Evolutionary conservation across 2,888 invertebrate genomes (phyloP).

Genomic region (Trachelus iudaicus): DNA sequence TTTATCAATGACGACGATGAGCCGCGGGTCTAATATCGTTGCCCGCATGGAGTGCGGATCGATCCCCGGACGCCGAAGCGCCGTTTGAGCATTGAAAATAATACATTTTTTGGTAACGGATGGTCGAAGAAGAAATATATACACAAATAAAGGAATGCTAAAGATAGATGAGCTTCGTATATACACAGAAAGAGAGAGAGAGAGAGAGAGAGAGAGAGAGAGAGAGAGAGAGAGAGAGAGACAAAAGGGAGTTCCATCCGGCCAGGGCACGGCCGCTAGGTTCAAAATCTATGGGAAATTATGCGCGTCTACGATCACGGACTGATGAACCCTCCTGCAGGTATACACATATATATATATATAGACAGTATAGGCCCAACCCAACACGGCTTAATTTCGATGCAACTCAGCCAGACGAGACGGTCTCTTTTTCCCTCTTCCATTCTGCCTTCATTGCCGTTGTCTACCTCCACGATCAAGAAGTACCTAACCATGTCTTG

Average conservation of each 20-base stretch:
- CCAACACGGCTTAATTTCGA: slow-evolving; percentile 15
- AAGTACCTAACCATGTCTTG: not conserved
- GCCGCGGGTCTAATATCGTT: slow-evolving; percentile 9
- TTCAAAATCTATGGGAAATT: not conserved
- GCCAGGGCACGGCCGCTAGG: not conserved
- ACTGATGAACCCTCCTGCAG: not conserved
- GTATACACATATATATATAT: not conserved
- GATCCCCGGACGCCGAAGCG: slow-evolving; percentile 3
- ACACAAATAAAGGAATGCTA: not conserved
- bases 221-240: not conserved
- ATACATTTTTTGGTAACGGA: not conserved
- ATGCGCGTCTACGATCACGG: not conserved
- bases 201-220: not conserved
- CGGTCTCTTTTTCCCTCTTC: slow-evolving; percentile 13
- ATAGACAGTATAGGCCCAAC: not conserved
- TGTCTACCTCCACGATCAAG: not conserved
- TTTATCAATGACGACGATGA: slow-evolving; percentile 25
- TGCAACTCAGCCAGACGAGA: slow-evolving; percentile 26
- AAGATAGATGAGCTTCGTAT: not conserved
- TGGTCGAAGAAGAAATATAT: not conserved
- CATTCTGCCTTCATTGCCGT: not conserved
- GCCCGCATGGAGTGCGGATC: slow-evolving; percentile 6
- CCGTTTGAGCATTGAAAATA: not conserved
- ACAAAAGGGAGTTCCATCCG: not conserved
- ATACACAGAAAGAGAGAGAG: not conserved